These are phyloP conservation scores for Potamilus streckersoni DNA, from an alignment of 1,140 invertebrate genomes.

Conservation along the genomic window DNA sequence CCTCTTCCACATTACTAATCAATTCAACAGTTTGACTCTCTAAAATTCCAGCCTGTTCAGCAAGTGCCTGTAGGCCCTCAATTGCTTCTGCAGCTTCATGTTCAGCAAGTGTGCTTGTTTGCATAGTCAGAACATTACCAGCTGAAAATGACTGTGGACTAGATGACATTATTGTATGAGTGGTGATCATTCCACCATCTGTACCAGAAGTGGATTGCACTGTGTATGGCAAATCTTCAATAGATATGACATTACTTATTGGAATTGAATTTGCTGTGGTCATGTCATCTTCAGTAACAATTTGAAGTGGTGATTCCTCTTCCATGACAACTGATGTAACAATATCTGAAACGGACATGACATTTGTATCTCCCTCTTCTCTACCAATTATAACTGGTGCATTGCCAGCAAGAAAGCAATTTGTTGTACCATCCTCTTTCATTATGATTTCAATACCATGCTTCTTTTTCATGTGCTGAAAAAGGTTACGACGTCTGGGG, in stretches of 20 bases:
- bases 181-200: conserved; percentile 13
- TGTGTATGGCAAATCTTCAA: conserved; percentile 38
- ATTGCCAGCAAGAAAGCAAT: conserved; percentile 48
- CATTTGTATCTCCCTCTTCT: conserved; percentile 31
- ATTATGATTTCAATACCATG: conserved; percentile 63
- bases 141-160: no score
- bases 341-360: conserved; percentile 47
- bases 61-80: conserved; percentile 60
- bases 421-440: conserved; percentile 58
- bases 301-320: conserved; percentile 33
- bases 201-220: conserved; percentile 33
- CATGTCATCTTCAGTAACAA: conserved; percentile 27
- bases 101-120: conserved; percentile 17
- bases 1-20: conserved; percentile 28
- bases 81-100: conserved; percentile 63
- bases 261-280: no score
- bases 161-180: not conserved
- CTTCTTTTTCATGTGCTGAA: conserved; percentile 65
- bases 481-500: conserved; percentile 58
- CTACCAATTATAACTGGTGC: conserved; percentile 7
- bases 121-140: not conserved
- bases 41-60: conserved; percentile 51
- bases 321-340: conserved; percentile 40
- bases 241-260: conserved; percentile 26
- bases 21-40: conserved; percentile 31